Base-by-base conservation (phyloP, 2,113 vertebrate species). In the Sinocyclocheilus rhinocerous region DNA sequence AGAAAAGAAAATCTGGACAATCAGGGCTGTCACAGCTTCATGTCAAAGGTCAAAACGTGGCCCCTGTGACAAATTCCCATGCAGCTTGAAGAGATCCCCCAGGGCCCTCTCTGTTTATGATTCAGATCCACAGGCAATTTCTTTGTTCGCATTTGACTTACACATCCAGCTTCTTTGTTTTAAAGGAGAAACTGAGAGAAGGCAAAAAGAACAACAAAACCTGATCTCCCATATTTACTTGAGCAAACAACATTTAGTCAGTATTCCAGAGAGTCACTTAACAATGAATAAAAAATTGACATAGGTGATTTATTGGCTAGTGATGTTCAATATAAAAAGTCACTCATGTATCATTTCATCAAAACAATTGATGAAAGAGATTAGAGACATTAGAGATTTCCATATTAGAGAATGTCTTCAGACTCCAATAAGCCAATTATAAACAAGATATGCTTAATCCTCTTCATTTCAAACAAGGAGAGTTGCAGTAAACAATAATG, bases 111-210 rank as follows among this genome's bases (percentile, higher is more conserved):
- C 29, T 70, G 70, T 26, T 69, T 39, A 42, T 20, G 24, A 61
- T 63, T 88, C 67, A 45, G 13, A 55, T 88, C 83, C 22, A 65
- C 57, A 67, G 70, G 42, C 42, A 42, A 22, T 33, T 70, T 73
- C 59, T 76, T 85, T 84, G 48, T 82, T 83, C 26, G 50, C 7
- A 22, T 50, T 24, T 77, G 36, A 82, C 76, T 55, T 33, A 5
- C 16, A 55, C n/a, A 55, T 52, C 76, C 24, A 77, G 24, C 7
- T 77, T 33, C n/a, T 75, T 75, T 15, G 42, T 24, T 75, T 75
- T 24, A 15, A 48, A 39, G 16, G 72, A 48, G 22, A 48, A 75
- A 24, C 39, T 45, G 39, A 75, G 72, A 48, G 72, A 76, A 1
- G 12, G 72, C 12, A 48, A 24, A 75, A 75, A 15, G 12, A 75